Conservation (phyloP, 1,140 invertebrate genomes). For the Drosophila serrata region DNA sequence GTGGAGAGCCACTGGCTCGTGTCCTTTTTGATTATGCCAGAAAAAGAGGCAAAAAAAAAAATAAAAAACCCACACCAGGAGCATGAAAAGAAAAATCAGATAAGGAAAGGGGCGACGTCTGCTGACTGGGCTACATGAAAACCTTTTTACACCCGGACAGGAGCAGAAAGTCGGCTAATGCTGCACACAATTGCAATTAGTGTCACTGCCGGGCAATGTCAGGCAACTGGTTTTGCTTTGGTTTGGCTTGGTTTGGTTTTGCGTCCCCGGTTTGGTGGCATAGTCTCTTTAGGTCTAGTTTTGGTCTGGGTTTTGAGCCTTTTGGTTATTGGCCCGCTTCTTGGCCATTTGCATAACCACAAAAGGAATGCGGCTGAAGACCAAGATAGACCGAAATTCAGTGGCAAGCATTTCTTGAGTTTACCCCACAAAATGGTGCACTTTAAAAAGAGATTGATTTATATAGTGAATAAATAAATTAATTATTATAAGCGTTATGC, state of each 20-base stretch:
- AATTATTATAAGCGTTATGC: no score
- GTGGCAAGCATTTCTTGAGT: slow-evolving; percentile 20
- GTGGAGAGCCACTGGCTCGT: slow-evolving; percentile 49
- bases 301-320: slow-evolving; percentile 2
- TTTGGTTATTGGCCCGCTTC: slow-evolving; percentile 47
- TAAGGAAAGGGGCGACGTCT: slow-evolving; percentile 30
- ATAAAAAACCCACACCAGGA: slow-evolving; percentile 34
- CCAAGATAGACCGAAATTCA: slow-evolving; percentile 33
- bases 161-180: slow-evolving; percentile 60
- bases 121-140: slow-evolving; percentile 65
- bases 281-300: neutral
- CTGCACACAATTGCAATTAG: slow-evolving; percentile 82
- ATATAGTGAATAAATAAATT: neutral
- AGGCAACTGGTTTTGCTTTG: slow-evolving; percentile 41
- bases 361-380: slow-evolving; percentile 57
- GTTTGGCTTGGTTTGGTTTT: slow-evolving; percentile 15
- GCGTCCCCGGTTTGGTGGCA: neutral
- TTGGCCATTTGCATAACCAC: slow-evolving; percentile 72
- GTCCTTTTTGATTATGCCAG: slow-evolving; percentile 75
- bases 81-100: slow-evolving; percentile 27
- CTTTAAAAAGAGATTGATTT: neutral
- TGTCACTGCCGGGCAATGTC: slow-evolving; percentile 68
- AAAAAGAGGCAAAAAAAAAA: slow-evolving; percentile 27
- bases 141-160: slow-evolving; percentile 62
- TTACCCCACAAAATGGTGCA: slow-evolving; percentile 13